A percentile compares a stretch with the other conserved stretches of the same genome.
These are phyloP conservation scores for Tribolium madens DNA, from an alignment of 1,140 invertebrate species.

Conservation along the genomic window DNA sequence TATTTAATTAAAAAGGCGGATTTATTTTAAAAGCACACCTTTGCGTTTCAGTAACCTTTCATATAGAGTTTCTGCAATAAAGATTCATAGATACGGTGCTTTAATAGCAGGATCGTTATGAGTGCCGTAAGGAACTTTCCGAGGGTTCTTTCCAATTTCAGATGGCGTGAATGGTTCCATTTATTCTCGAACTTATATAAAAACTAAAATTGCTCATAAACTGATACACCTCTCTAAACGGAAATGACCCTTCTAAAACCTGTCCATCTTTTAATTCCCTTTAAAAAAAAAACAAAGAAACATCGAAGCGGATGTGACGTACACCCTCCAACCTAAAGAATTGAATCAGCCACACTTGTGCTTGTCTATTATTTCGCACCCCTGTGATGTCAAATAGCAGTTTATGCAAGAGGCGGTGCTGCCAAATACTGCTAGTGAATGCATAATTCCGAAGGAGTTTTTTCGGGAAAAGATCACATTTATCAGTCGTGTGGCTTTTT, in stretches of 20 bases:
- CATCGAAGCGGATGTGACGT: conserved; percentile 11
- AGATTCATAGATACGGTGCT: conserved; percentile 29
- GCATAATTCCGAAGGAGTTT: conserved; percentile 5
- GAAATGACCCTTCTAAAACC: conserved; percentile 1
- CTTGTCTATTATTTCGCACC: conserved; percentile 35
- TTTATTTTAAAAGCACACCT: conserved; percentile 17
- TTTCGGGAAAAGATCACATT: conserved; percentile 6
- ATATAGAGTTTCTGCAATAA: conserved; percentile 25
- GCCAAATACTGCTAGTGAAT: conserved; percentile 14
- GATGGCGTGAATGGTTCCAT: conserved; percentile 32
- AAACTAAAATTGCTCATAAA: conserved; percentile 28
- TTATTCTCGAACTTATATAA: conserved; percentile 29
- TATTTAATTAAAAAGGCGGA: background rate
- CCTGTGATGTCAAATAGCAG: conserved; percentile 33
- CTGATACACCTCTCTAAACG: conserved; percentile 1
- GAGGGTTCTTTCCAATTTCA: conserved; percentile 35
- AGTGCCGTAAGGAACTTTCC: conserved; percentile 32
- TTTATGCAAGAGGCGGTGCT: conserved; percentile 33
- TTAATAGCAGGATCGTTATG: conserved; percentile 34
- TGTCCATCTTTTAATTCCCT: conserved; percentile 3
- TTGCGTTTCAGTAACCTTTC: conserved; percentile 9
- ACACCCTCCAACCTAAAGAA: conserved; percentile 19
- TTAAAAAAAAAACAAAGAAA: background rate
- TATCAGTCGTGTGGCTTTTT: conserved; percentile 8
- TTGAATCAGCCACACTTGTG: conserved; percentile 35